phyloP scores from a whole-genome alignment of 1,140 invertebrate genomes.

The Armadillidium nasatum region DNA sequence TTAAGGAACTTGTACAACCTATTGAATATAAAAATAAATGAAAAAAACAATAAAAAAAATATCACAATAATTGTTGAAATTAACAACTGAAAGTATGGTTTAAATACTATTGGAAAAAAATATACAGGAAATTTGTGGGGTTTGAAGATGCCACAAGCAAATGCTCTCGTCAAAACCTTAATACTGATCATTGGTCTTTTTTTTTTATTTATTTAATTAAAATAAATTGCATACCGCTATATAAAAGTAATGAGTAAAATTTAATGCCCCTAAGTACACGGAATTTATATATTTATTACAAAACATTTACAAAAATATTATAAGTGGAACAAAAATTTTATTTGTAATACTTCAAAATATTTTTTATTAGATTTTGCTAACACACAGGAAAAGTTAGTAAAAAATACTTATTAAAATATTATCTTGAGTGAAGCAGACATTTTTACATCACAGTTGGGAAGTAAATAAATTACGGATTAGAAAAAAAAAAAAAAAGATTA shows the following conservation, averaged over 20 bases:
- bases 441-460: neutral
- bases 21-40: constrained; percentile 8
- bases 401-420: neutral
- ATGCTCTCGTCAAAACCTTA: too few species aligned
- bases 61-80: neutral
- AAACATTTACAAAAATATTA: neutral
- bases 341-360: neutral
- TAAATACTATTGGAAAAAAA: too few species aligned
- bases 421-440: neutral
- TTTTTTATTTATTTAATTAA: neutral
- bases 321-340: neutral
- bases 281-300: neutral
- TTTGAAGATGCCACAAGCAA: too few species aligned
- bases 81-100: neutral
- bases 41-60: neutral
- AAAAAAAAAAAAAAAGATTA: neutral
- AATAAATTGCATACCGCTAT: neutral
- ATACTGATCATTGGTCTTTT: too few species aligned
- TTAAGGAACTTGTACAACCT: neutral
- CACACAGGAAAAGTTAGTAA: neutral
- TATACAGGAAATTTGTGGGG: too few species aligned
- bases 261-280: neutral
- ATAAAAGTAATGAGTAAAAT: neutral
- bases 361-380: neutral
- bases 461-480: neutral